These are phyloP conservation scores for Eudyptes chrysolophus DNA, from an alignment of 2,113 vertebrate genomes.

Conservation along the genomic window DNA sequence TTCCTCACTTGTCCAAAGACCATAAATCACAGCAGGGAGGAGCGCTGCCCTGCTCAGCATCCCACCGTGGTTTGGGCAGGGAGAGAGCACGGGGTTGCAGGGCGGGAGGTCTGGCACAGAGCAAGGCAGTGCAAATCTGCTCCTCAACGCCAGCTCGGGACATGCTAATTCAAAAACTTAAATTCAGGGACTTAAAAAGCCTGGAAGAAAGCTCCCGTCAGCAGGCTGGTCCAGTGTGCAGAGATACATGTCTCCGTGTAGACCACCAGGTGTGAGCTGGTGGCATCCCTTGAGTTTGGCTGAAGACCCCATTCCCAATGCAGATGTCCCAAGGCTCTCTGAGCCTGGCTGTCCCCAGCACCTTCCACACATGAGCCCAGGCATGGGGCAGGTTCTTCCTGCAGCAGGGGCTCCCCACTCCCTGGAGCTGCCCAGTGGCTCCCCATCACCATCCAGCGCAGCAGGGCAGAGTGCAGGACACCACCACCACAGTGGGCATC, in stretches of 20 bases:
- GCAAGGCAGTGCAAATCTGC: background rate
- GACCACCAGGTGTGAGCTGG: background rate
- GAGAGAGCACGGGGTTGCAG: background rate
- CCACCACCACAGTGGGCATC: background rate
- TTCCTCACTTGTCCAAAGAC: background rate
- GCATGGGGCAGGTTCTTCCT: background rate
- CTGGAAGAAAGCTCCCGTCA: background rate
- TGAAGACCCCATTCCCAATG: background rate
- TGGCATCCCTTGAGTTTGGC: background rate
- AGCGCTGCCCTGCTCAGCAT: background rate
- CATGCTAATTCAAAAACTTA: background rate
- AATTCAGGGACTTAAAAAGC: background rate
- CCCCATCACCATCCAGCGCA: background rate
- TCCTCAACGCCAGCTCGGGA: background rate
- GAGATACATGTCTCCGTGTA: background rate
- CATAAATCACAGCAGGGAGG: background rate
- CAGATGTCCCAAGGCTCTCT: background rate
- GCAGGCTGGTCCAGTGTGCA: background rate
- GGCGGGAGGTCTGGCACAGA: background rate
- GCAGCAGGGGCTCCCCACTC: background rate
- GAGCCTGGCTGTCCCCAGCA: background rate
- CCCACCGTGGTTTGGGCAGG: accelerated
- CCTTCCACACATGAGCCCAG: accelerated
- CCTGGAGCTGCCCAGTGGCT: background rate
- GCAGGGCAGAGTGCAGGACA: background rate